Base-by-base conservation (phyloP, 1,140 invertebrate genomes). In the Sweltsa coloradensis region DNA sequence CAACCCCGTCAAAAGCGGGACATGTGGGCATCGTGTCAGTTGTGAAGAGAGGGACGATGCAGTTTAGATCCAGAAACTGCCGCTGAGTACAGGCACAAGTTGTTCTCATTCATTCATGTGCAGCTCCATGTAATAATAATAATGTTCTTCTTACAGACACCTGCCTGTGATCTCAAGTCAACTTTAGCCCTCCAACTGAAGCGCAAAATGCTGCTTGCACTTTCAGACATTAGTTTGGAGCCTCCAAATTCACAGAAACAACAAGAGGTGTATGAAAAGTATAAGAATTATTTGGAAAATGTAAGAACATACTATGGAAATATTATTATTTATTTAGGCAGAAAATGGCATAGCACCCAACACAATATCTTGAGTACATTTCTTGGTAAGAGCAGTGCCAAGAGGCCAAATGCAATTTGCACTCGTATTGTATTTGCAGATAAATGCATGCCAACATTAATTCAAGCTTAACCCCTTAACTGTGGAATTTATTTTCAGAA, bases 121-220 rank as follows among this genome's bases (percentile, higher is more conserved):
- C 29, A 31, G 14, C 29, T 31, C 9, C 29, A 31, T 31, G 29
- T 14, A 9, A 31, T 31, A 9, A 31, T 31, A 31, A 42, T 41
- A 22, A 55, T 55, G 56, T 60, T 68, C 60, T 48, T 43, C 29
- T 51, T 59, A 14, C 51, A 86, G 79, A 93, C 87, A 37, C 75
- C 77, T 51, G 88, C 91, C 9, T 87, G 84, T 65, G 89, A 97
- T 69, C 67, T 97, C 22, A 79, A 78, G 55, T 92, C 89, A 4
- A 58, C 78, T 50, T 64, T 96, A 48, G 88, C 85, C 3, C 66
- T 95, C 42, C 78, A 78, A 58, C 56, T 97, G 9, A 92, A 94
- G 63, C 72, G 84, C 52, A 72, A 88, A 65, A 85, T 97, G 58
- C 67, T 97, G 3, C 63, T 81, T 34, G 78, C 83, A 26, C 59